Base-by-base conservation (phyloP, 2,113 vertebrate genomes). In the Dicentrarchus labrax region DNA sequence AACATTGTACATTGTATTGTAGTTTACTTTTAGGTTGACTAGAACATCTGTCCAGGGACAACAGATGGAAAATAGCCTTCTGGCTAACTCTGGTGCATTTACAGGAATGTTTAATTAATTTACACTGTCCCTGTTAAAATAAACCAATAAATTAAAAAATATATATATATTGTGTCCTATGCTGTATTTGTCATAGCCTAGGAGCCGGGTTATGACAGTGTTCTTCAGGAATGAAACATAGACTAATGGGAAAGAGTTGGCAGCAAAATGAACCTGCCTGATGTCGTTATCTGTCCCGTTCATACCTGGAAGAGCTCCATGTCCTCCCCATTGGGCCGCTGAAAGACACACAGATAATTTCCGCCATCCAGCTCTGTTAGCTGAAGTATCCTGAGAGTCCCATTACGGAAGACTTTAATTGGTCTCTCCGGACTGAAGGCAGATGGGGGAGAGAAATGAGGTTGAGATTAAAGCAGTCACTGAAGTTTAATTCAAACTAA, bases 321-420 rank as follows among this genome's bases (percentile, higher is more conserved):
- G 45, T 95, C 93, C n/a, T 96, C 95, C 48, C 95, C 94, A 73
- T 95, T 96, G 45, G 93, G 94, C 36, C 90, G 88, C 87, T 95
- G 94, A 82, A 94, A 95, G 87, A 95, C 80, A 68, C 95, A 96
- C 60, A 93, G 59, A 85, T 96, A 96, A 82, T 91, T 94, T 76
- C 96, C 96, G 47, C 86, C 90, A 77, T 95, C 95, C 75, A 92
- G 69, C 72, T 95, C 94, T 10, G 95, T 95, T 75, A 96, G 87
- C 76, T 94, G 93, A 76, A 94, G 92, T 76, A 96, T 95, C 83
- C 94, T 94, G 39, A 96, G 92, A 57, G 96, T 96, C 50, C 96
- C 96, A 80, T 96, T 96, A 61, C 48, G 91, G 80, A 96, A 96
- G 48, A 91, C 95, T 85, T 91, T 94, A 75, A 95, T 85, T 53